Percentiles rank a stretch among this genome's conserved stretches.
Evolutionary conservation across 1,140 invertebrate species (phyloP).

Genomic region (Neodiprion fabricii): DNA sequence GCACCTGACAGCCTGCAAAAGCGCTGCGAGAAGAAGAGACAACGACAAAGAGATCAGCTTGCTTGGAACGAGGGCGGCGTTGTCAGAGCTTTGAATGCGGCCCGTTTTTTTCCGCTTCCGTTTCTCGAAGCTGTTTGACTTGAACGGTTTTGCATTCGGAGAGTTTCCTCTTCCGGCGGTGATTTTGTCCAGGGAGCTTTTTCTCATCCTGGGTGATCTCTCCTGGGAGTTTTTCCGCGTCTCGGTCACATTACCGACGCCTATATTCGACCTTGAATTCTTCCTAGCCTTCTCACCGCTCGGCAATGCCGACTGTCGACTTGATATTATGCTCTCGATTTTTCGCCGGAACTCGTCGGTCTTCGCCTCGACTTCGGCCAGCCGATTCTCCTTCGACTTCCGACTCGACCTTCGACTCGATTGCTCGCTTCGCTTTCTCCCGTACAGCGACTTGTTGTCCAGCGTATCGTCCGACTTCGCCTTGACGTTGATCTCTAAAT

Average conservation of each 20-base stretch:
- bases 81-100: constrained; percentile 26
- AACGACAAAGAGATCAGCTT: constrained; percentile 59
- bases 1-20: constrained; percentile 57
- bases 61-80: constrained; percentile 49
- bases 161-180: constrained; percentile 12
- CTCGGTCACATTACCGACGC: constrained; percentile 2
- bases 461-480: constrained; percentile 38
- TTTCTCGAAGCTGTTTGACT: constrained; percentile 28
- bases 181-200: constrained; percentile 15
- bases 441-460: constrained; percentile 15
- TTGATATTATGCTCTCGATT: constrained; percentile 36
- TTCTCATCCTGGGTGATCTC: constrained; percentile 16
- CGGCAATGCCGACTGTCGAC: constrained; percentile 23
- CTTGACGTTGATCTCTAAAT: constrained; percentile 28
- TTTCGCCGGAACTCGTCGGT: constrained; percentile 41
- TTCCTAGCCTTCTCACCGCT: constrained; percentile 7
- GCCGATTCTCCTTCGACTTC: constrained; percentile 22
- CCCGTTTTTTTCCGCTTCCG: constrained; percentile 39
- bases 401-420: constrained; percentile 6
- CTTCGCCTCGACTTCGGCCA: constrained; percentile 38
- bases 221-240: constrained; percentile 1
- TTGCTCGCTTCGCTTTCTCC: not conserved
- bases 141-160: constrained; percentile 11
- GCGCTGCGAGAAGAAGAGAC: constrained; percentile 57
- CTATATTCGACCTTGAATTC: not conserved